Evolutionary conservation across 2,797 vertebrate genomes (phyloP).

Genomic region (Danio jaintianensis): DNA sequence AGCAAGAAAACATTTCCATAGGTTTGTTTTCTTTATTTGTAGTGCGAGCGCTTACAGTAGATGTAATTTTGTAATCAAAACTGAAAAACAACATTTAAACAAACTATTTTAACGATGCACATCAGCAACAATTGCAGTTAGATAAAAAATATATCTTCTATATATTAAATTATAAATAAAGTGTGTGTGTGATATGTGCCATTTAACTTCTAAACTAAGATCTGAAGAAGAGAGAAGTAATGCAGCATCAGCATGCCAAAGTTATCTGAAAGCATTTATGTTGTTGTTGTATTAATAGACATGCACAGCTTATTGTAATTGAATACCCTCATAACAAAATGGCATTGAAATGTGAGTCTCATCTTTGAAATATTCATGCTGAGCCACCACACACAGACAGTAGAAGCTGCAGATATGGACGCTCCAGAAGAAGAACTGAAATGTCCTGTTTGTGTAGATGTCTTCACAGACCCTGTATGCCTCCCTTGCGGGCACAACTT

Average conservation of each 20-base stretch:
- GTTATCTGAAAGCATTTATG: not conserved
- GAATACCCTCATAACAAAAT: slow-evolving; percentile 50
- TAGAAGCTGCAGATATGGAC: slow-evolving; percentile 63
- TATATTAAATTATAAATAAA: not conserved
- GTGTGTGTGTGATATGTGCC: too few relatives aligned
- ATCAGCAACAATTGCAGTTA: not conserved
- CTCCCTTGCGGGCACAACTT: slow-evolving; percentile 78
- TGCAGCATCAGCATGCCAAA: not conserved
- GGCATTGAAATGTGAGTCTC: slow-evolving; percentile 49
- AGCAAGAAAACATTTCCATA: too few relatives aligned
- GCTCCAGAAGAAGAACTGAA: slow-evolving; percentile 67
- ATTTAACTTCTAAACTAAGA: not conserved
- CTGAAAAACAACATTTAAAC: not conserved
- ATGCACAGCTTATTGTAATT: slow-evolving; percentile 33
- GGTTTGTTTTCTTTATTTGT: too few relatives aligned
- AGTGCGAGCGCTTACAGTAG: too few relatives aligned
- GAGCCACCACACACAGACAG: slow-evolving; percentile 39
- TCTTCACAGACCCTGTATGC: slow-evolving; percentile 74
- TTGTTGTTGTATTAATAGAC: not conserved
- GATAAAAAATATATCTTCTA: not conserved
- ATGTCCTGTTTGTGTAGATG: slow-evolving; percentile 79
- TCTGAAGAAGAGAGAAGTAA: not conserved
- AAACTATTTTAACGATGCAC: not conserved
- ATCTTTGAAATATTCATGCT: slow-evolving; percentile 59
- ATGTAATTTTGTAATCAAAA: not conserved